Percentiles rank a stretch among this genome's conserved stretches.
Evolutionary conservation across 30 jellyfish, hydroid and myxozoan species (phyloP).

Genomic region (Aurelia sp.): DNA sequence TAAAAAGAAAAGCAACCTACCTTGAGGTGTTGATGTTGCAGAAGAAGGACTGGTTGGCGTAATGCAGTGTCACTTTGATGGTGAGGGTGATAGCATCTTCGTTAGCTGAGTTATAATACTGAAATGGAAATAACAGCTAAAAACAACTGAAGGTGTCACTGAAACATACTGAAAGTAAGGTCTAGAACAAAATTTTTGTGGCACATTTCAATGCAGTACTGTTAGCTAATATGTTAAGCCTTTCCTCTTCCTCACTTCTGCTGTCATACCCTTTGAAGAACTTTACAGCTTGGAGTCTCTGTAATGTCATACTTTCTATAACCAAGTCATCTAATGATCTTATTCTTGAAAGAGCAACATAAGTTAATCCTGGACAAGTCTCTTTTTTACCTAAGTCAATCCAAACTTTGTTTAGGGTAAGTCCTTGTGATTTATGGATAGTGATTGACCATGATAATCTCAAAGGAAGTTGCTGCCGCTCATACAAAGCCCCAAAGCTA

Average conservation of each 20-base stretch:
- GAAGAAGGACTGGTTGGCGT: no score
- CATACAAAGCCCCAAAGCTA: slow-evolving; percentile 28
- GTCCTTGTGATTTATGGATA: slow-evolving; percentile 87
- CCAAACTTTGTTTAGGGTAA: slow-evolving; percentile 63
- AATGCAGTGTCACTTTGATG: no score
- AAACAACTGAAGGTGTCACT: no score
- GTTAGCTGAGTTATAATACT: no score
- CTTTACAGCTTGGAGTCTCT: slow-evolving; percentile 32
- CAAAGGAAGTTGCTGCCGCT: slow-evolving; percentile 71
- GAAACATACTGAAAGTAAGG: no score
- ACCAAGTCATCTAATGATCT: slow-evolving; percentile 26
- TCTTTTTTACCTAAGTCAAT: slow-evolving; percentile 71
- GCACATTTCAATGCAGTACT: no score
- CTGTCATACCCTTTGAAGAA: neutral
- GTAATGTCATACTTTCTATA: slow-evolving; percentile 57
- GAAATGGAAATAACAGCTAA: no score
- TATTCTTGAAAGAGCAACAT: slow-evolving; percentile 77
- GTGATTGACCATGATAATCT: slow-evolving; percentile 84
- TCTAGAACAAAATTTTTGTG: no score
- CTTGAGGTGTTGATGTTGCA: no score
- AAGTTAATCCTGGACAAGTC: slow-evolving; percentile 60
- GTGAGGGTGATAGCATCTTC: no score
- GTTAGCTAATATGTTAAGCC: slow-evolving; percentile 14
- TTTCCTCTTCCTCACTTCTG: slow-evolving; percentile 31
- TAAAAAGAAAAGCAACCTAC: no score